Evolutionary conservation across 23 tunicate genomes (phyloP), one percentile per base, ranked within the genome.

Genomic region (Clavelina lepadiformis): DNA sequence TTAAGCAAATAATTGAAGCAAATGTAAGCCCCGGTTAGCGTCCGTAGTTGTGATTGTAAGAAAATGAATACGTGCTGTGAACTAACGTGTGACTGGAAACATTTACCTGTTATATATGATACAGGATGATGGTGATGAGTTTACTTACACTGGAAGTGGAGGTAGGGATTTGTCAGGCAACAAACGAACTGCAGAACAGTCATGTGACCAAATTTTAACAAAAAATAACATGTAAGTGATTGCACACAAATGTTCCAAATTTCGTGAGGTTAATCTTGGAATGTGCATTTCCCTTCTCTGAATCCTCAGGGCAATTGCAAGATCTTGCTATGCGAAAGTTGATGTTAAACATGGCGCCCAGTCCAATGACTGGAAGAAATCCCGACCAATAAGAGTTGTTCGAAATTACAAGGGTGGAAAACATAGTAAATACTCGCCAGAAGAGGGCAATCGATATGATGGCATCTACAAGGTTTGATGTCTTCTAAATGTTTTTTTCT

Each of bases 381-480:
- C 91, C 5, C 56, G 71, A 56, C 83, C 83, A 24, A 81, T 89
- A 23, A 67, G 97, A 22, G 97, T 89, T 36, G 85, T 89, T 11
- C 46, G 97, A 24, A 81, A 71, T 30, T 81, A 89, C 75, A 89
- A 89, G 63, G 97, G 81, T 4, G 83, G 81, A 2, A 89, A 89
- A 51, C 83, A 81, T 34, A 81, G 89, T 38, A 49, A 79, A 41
- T 89, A 68, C 58, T 89, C 97, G 3, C 97, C 97, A 15, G 60
- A 69, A 49, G 97, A 89, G 29, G 97, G 97, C 36, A 81, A 76
- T 51, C 61, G 97, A 34, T 89, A 89, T 70, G 97, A 89, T 72
- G 97, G 97, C 1, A 77, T 89, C 57, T 89, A 89, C 65, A 89
- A 89, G 61, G 94, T 85, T 25, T 15, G 31, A 25, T 27, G 67